These are phyloP conservation scores for Clarias macrocephalus DNA, from an alignment of 2,113 vertebrate genomes.

Conservation along the genomic window DNA sequence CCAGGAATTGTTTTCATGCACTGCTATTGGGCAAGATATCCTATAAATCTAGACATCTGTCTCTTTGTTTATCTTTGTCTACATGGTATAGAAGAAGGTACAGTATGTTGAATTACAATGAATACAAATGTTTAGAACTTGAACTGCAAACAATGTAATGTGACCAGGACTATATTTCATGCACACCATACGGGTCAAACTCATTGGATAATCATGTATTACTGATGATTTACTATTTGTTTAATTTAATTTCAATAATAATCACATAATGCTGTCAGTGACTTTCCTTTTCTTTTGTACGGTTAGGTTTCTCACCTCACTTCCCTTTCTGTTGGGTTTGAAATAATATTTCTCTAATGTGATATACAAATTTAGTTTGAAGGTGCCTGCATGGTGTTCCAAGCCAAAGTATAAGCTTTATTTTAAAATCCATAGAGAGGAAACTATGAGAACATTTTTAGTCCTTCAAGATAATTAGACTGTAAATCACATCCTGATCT, in stretches of 20 bases:
- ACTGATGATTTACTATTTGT: neutral
- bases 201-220: neutral
- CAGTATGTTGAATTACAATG: neutral
- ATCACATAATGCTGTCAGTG: neutral
- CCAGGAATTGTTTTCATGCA: too few species aligned
- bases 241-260: neutral
- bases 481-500: slow-evolving; percentile 17
- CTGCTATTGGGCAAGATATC: too few species aligned
- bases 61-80: neutral
- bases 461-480: neutral
- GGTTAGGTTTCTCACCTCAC: too few species aligned
- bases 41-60: neutral
- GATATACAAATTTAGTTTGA: too few species aligned
- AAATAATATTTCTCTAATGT: too few species aligned
- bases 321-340: too few species aligned
- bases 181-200: neutral
- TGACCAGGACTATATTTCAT: neutral
- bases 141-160: neutral
- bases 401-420: too few species aligned
- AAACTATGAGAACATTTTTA: neutral
- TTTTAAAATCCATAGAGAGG: neutral
- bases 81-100: neutral
- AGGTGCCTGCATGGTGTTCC: too few species aligned
- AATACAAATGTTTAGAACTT: neutral
- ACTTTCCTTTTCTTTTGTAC: too few species aligned